A percentile compares a stretch with the other conserved stretches of the same genome.
Evolutionary conservation across 1,140 invertebrate genomes (phyloP).

Genomic region (Spodoptera frugiperda): DNA sequence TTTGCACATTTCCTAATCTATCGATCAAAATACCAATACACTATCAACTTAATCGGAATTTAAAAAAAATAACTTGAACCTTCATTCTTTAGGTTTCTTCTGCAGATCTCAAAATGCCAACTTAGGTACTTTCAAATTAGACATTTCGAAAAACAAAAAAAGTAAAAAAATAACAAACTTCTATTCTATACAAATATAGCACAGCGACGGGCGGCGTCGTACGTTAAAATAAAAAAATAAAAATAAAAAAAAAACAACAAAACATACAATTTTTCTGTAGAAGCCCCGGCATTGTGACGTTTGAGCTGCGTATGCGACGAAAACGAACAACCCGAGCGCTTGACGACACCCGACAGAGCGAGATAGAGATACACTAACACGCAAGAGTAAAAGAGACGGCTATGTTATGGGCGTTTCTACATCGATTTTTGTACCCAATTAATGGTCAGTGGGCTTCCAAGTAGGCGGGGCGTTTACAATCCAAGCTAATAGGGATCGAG

Average conservation of each 20-base stretch:
- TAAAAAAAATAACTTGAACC: conserved; percentile 58
- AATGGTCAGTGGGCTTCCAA: conserved; percentile 83
- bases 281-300: conserved; percentile 75
- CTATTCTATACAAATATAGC: conserved; percentile 83
- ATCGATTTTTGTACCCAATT: conserved; percentile 79
- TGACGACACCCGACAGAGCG: conserved; percentile 54
- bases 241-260: conserved; percentile 69
- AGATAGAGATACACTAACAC: conserved; percentile 43
- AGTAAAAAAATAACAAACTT: conserved; percentile 75
- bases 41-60: conserved; percentile 62
- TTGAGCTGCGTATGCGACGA: conserved; percentile 71
- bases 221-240: conserved; percentile 75
- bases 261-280: conserved; percentile 81
- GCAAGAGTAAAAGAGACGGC: conserved; percentile 59
- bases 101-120: conserved; percentile 31
- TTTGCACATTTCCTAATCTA: conserved; percentile 15
- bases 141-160: conserved; percentile 70
- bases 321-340: conserved; percentile 70
- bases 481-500: conserved; percentile 82
- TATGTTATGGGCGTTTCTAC: conserved; percentile 73
- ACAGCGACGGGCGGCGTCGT: conserved; percentile 68
- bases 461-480: conserved; percentile 74
- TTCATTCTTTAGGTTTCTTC: conserved; percentile 48
- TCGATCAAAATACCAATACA: conserved; percentile 42
- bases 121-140: conserved; percentile 76